phyloP scores from a whole-genome alignment of 2,888 invertebrate species.

The Zhengitettix transpicula region DNA sequence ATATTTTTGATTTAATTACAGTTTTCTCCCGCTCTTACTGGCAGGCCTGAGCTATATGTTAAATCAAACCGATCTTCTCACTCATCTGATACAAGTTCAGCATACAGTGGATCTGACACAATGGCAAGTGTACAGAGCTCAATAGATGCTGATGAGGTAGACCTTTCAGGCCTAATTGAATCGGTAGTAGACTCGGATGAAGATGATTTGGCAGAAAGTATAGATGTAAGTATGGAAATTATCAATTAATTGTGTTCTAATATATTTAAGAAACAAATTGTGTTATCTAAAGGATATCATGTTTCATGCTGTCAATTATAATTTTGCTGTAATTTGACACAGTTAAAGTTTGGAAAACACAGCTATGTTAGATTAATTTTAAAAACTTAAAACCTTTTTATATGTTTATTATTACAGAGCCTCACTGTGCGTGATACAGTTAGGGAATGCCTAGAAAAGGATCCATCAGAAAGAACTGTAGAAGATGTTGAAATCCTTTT shows the following conservation, averaged over 20 bases:
- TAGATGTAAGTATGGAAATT: slow-evolving; percentile 45
- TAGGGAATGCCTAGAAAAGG: slow-evolving; percentile 92
- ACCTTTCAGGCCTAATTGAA: slow-evolving; percentile 85
- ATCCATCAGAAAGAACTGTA: slow-evolving; percentile 84
- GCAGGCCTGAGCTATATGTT: slow-evolving; percentile 60
- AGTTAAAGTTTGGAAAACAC: too few relatives aligned
- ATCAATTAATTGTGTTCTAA: background rate
- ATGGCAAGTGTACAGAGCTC: slow-evolving; percentile 87
- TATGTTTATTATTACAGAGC: slow-evolving; percentile 36
- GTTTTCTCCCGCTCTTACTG: slow-evolving; percentile 11
- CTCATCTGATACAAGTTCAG: slow-evolving; percentile 89
- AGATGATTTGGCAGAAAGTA: slow-evolving; percentile 79
- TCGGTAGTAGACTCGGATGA: slow-evolving; percentile 93
- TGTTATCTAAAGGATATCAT: too few relatives aligned
- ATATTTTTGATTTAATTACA: background rate
- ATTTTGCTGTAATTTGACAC: too few relatives aligned
- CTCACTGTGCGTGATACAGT: slow-evolving; percentile 86
- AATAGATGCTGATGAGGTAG: slow-evolving; percentile 63
- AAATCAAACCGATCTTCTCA: slow-evolving; percentile 70
- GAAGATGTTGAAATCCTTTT: slow-evolving; percentile 91
- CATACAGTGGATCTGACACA: slow-evolving; percentile 90
- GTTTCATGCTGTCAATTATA: too few relatives aligned
- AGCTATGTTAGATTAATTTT: background rate
- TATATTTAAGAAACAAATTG: too few relatives aligned
- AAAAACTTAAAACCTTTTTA: background rate